Evolutionary conservation across 2,113 vertebrate genomes (phyloP).

Genomic region (Falcunculus frontatus): DNA sequence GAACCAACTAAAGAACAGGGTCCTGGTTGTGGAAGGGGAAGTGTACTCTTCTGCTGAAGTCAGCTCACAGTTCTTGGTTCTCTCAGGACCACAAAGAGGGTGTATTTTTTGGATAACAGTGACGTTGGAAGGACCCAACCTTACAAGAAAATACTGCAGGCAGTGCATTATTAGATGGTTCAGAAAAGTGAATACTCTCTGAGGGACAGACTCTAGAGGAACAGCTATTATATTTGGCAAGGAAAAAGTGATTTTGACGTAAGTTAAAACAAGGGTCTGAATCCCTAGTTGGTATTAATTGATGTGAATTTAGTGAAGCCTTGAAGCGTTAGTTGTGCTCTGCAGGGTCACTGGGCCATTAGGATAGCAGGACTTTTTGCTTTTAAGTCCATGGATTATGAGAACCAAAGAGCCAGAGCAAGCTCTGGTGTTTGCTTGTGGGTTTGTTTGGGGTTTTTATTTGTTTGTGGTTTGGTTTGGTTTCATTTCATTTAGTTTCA

Average conservation of each 20-base stretch:
- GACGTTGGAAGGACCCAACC: not conserved
- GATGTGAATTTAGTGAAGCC: not conserved
- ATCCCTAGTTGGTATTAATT: not conserved
- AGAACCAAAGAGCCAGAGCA: not conserved
- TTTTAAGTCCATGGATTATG: not conserved
- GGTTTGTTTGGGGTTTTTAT: not conserved
- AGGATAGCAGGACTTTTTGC: not conserved
- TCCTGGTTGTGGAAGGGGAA: not conserved
- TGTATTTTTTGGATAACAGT: not conserved
- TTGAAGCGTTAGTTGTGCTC: not conserved
- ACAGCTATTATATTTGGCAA: not conserved
- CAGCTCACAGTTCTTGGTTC: not conserved
- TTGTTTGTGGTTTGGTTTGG: not conserved
- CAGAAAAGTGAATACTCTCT: not conserved
- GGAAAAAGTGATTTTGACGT: not conserved
- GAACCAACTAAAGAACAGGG: not conserved
- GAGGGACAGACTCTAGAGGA: not conserved
- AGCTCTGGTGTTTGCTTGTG: not conserved
- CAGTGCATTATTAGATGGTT: not conserved
- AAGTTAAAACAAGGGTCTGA: not conserved
- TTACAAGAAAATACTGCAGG: not conserved
- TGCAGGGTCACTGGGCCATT: not conserved
- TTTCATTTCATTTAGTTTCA: not conserved
- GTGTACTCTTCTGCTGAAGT: not conserved
- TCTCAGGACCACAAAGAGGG: not conserved